A percentile compares a stretch with the other conserved stretches of the same genome.
Conservation (phyloP, 2,888 invertebrate genomes). For the Athalia cordata region DNA sequence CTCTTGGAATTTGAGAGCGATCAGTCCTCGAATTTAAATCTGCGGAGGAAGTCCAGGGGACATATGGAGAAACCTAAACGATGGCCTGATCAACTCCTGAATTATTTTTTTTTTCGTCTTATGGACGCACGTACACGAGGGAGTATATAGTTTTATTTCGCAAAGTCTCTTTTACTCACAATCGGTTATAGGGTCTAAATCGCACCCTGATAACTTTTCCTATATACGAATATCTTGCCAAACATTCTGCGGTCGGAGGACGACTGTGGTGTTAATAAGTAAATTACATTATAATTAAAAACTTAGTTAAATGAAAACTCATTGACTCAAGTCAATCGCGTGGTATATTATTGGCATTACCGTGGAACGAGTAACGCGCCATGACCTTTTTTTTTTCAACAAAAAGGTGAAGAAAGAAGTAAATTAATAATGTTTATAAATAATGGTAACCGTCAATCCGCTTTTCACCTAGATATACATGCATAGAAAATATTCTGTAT, state of each 20-base stretch:
- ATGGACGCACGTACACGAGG: neutral
- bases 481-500: too few relatives aligned
- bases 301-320: neutral
- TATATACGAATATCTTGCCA: constrained; percentile 41
- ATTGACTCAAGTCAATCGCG: constrained; percentile 19
- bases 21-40: neutral
- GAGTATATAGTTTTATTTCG: constrained; percentile 21
- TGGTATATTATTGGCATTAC: constrained; percentile 29
- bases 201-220: constrained; percentile 18
- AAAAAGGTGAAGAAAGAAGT: too few relatives aligned
- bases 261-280: constrained; percentile 32
- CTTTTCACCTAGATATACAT: too few relatives aligned
- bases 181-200: constrained; percentile 8
- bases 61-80: constrained; percentile 3
- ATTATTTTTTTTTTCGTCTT: neutral
- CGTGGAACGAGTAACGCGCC: neutral
- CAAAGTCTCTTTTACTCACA: constrained; percentile 3
- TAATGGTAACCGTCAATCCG: too few relatives aligned
- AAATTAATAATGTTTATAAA: too few relatives aligned
- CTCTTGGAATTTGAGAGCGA: constrained; percentile 3
- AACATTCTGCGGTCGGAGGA: constrained; percentile 24
- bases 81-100: constrained; percentile 16
- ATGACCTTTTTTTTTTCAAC: too few relatives aligned
- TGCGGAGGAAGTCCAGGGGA: neutral
- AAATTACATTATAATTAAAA: constrained; percentile 5